phyloP scores from a whole-genome alignment of 2,113 vertebrate genomes.

The Gobio gobio region DNA sequence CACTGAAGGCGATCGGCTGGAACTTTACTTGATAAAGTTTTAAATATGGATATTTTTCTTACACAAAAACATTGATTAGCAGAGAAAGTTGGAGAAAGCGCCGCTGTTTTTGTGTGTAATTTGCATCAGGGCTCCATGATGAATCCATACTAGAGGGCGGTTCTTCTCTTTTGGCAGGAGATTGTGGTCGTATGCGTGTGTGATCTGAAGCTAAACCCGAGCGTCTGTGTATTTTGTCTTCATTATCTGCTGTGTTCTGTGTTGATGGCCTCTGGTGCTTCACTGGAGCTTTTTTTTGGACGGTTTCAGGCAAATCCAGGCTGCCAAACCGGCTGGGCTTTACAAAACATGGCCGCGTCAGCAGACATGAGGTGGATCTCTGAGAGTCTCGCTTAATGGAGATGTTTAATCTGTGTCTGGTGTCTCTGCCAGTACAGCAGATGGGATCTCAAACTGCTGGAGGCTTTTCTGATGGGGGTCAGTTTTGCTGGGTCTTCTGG shows the following conservation, averaged over 20 bases:
- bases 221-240: slow-evolving; percentile 30
- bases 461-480: slow-evolving; percentile 54
- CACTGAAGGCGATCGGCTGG: too few species aligned
- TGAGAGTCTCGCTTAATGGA: slow-evolving; percentile 59
- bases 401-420: slow-evolving; percentile 52
- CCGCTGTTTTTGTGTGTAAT: background rate
- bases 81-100: too few species aligned
- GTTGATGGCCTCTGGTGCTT: slow-evolving; percentile 3
- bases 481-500: slow-evolving; percentile 45
- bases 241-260: background rate
- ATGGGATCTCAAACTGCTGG: slow-evolving; percentile 66
- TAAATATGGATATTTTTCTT: too few species aligned
- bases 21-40: too few species aligned
- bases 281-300: background rate
- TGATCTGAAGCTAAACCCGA: slow-evolving; percentile 17
- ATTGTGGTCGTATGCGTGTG: background rate
- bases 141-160: background rate
- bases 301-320: background rate
- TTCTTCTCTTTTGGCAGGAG: slow-evolving; percentile 27
- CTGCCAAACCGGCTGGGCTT: slow-evolving; percentile 15
- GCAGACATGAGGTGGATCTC: slow-evolving; percentile 38
- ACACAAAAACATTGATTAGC: too few species aligned
- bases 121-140: background rate
- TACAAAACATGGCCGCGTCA: background rate
- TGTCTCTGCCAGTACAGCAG: slow-evolving; percentile 67